Base-by-base conservation (phyloP, 2,113 vertebrate species). In the Haemorhous mexicanus region DNA sequence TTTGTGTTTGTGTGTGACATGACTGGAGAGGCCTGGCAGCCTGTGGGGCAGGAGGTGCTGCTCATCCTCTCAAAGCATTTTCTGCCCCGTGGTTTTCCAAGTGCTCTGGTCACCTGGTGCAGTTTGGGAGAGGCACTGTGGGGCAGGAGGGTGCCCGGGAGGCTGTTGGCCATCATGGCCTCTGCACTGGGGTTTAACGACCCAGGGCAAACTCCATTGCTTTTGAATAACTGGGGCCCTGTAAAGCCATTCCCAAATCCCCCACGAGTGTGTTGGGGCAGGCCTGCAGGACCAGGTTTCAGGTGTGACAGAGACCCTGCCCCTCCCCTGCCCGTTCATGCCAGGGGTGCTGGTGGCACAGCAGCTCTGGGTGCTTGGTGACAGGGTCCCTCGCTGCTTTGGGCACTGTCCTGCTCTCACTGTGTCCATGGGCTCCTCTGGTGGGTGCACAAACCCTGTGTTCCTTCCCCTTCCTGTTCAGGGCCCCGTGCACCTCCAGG, bases 51-150 rank as follows among this genome's bases (percentile, higher is more conserved):
- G 6, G 20, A 17, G 18, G 13, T 8, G 24, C 23, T 47, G 52
- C 49, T 76, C 27, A 46, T 1, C 3, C 14, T 89, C 26, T 28
- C 23, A 7, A 26, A 67, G 17, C 9, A 13, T 41, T 26, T 78
- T 67, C 78, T 74, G 37, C 32, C 1, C 5, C 18, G 61, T 3
- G 47, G 10, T 53, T 81, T 62, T 49, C 37, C 26, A 26, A 28
- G 50, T 5, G 0, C 16, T 24, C 6, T 13, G 15, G 16, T 53
- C 0, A 0, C 9, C 14, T 73, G 0, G 0, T 49, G 63, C 55
- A 7, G 4, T 35, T 2, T 28, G 69, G 66, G 52, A 84, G 35
- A 44, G 64, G 32, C 39, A 5, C 49, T 73, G 41, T 0, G 4
- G 35, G 13, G 7, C 44, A 49, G 39, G 53, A 72, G 5, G 20